Evolutionary conservation across 2,888 invertebrate genomes (phyloP).

Genomic region (Lithophane semibrunnea): DNA sequence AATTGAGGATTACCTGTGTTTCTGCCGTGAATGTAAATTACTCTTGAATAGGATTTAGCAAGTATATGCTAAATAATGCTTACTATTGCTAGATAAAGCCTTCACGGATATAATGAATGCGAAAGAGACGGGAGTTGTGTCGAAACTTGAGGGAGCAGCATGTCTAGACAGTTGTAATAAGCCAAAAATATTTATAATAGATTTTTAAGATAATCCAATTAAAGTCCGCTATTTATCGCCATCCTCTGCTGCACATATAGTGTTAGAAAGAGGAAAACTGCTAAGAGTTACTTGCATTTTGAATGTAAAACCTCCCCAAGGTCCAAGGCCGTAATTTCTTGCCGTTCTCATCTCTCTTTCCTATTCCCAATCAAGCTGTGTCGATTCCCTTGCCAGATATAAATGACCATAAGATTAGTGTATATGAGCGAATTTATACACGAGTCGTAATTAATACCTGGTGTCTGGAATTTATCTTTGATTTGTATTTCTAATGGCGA

Average conservation of each 20-base stretch:
- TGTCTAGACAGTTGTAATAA: not conserved
- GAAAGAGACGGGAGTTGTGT: not conserved
- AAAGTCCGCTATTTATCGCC: not conserved
- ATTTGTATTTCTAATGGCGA: conserved; percentile 56
- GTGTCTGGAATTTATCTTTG: conserved; percentile 35
- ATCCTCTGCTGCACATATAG: not conserved
- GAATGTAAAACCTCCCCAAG: not conserved
- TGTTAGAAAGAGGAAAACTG: not conserved
- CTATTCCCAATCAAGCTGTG: not conserved
- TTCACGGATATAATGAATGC: not conserved
- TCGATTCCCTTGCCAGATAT: not conserved
- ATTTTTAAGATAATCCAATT: not conserved
- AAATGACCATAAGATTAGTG: conserved; percentile 18
- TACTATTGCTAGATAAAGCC: conserved; percentile 14
- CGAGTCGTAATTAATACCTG: conserved; percentile 35
- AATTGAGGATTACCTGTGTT: conserved; percentile 54
- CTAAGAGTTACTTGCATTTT: not conserved
- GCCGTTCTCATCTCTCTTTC: conserved; percentile 9
- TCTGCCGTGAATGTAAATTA: conserved; percentile 55
- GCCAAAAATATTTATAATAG: too few relatives aligned
- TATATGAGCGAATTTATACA: conserved; percentile 25
- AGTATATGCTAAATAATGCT: conserved; percentile 28
- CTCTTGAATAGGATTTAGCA: conserved; percentile 49
- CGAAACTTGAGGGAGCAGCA: not conserved
- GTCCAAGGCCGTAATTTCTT: not conserved